Evolutionary conservation across 2,888 invertebrate species (phyloP).

Genomic region (Scrobipalpa costella): DNA sequence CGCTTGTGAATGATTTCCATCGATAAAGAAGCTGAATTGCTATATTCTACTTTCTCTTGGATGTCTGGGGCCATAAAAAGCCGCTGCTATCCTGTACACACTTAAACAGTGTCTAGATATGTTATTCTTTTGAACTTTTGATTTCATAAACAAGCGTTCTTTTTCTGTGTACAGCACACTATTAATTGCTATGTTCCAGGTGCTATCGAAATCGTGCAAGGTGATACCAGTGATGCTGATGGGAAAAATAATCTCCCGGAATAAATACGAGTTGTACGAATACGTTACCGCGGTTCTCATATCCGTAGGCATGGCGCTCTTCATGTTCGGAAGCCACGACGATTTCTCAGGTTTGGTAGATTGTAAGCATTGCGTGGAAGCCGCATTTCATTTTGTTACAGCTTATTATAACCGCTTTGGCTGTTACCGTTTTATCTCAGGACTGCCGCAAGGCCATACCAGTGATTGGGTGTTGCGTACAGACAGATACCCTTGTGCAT

Average conservation of each 20-base stretch:
- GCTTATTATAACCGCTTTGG: conserved; percentile 17
- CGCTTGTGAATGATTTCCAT: too few species aligned
- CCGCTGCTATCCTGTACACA: too few species aligned
- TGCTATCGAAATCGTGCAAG: conserved; percentile 98
- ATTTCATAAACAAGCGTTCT: too few species aligned
- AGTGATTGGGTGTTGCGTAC: too few species aligned
- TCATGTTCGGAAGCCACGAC: conserved; percentile 90
- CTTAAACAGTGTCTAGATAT: too few species aligned
- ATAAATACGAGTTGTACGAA: conserved; percentile 94
- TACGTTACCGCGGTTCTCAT: conserved; percentile 94
- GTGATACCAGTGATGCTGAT: conserved; percentile 99
- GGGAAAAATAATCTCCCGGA: conserved; percentile 94
- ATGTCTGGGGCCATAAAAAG: too few species aligned
- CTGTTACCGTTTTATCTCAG: too few species aligned
- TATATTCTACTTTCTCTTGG: too few species aligned
- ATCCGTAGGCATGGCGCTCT: conserved; percentile 95
- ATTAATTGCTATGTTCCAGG: conserved; percentile 63
- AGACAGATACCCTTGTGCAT: too few species aligned
- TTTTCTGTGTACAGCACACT: not conserved
- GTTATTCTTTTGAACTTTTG: too few species aligned
- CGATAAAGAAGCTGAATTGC: too few species aligned
- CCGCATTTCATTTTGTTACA: conserved; percentile 5
- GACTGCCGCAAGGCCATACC: too few species aligned
- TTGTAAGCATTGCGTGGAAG: conserved; percentile 27
- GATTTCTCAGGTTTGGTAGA: conserved; percentile 73